Base-by-base conservation (phyloP, 2,113 vertebrate species). In the Bungarus multicinctus region DNA sequence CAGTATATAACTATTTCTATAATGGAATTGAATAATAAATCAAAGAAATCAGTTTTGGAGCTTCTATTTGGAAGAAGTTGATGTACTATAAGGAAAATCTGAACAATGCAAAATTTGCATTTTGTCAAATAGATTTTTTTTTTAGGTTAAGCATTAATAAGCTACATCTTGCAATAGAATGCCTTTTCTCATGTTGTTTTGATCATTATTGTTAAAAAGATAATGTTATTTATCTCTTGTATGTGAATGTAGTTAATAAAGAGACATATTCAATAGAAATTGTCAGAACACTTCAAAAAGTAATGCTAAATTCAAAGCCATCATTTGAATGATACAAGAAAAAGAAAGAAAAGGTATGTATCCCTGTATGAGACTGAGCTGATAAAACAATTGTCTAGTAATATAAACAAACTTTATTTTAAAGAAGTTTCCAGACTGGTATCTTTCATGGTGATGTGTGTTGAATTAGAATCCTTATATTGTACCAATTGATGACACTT, bases 91-190 rank as follows among this genome's bases (percentile, higher is more conserved):
- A 93, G 90, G 97, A 97, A 94, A 96, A 97, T 97, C 94, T 96
- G 94, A 98, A 94, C 96, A 97, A 96, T 91, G 92, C 94, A 91
- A 89, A 95, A 94, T 93, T 93, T 91, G 93, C 95, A 93, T 96
- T n/a, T n/a, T 14, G 47, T 95, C 94, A 93, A 94, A 95, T 95
- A 74, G 64, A 45, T 45, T 45, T 95, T 69, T 95, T 93, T 93
- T 93, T 93, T 85, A 91, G 87, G 43, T 95, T 60, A 93, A 96
- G 6, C 87, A 96, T 96, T 97, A 96, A 96, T 98, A 97, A 94
- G 97, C 98, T 98, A 96, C 90, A 47, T 96, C 96, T 95, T 97
- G 97, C 97, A 98, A 97, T 96, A 96, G 96, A 98, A 97, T 97
- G 95, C 96, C 95, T 95, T 96, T 96, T 98, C 96, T 95, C 92